These are phyloP conservation scores for Hydractinia echinata DNA, from an alignment of 30 jellyfish, hydroid and myxozoan species.

Conservation along the genomic window DNA sequence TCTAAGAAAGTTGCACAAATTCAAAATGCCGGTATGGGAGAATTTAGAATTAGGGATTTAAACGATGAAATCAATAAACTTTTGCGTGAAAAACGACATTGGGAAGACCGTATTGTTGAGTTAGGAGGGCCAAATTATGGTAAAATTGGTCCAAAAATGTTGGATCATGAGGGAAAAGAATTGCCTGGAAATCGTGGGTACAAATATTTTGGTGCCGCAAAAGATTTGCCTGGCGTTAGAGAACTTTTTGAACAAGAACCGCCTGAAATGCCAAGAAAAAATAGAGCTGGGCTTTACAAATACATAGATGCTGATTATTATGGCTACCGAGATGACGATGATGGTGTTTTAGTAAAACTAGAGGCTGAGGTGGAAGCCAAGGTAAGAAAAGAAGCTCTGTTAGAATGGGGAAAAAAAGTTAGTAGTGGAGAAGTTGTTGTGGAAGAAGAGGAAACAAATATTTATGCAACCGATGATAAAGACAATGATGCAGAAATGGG, in stretches of 20 bases:
- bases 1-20: slow-evolving; percentile 92
- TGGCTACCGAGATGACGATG: slow-evolving; percentile 96
- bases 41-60: slow-evolving; percentile 85
- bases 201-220: slow-evolving; percentile 97
- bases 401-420: slow-evolving; percentile 73
- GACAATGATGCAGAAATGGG: slow-evolving; percentile 45
- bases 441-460: slow-evolving; percentile 67
- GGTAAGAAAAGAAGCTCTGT: slow-evolving; percentile 62
- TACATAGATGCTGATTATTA: slow-evolving; percentile 92
- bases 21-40: slow-evolving; percentile 99
- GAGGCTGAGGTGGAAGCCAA: slow-evolving; percentile 69
- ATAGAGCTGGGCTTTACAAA: slow-evolving; percentile 76
- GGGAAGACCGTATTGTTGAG: slow-evolving; percentile 91
- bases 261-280: slow-evolving; percentile 86
- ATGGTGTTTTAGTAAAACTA: slow-evolving; percentile 71
- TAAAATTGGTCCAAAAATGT: slow-evolving; percentile 89
- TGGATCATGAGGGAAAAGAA: slow-evolving; percentile 96
- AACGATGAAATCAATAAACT: slow-evolving; percentile 95
- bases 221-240: slow-evolving; percentile 97
- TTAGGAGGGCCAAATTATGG: slow-evolving; percentile 96
- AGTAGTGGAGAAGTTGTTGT: slow-evolving; percentile 64
- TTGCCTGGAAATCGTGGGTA: slow-evolving; percentile 94
- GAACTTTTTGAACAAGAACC: slow-evolving; percentile 97
- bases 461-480: slow-evolving; percentile 43
- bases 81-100: slow-evolving; percentile 85